A percentile compares a stretch with the other conserved stretches of the same genome.
Evolutionary conservation across 2,113 vertebrate genomes (phyloP).

Genomic region (Aphyosemion australe): DNA sequence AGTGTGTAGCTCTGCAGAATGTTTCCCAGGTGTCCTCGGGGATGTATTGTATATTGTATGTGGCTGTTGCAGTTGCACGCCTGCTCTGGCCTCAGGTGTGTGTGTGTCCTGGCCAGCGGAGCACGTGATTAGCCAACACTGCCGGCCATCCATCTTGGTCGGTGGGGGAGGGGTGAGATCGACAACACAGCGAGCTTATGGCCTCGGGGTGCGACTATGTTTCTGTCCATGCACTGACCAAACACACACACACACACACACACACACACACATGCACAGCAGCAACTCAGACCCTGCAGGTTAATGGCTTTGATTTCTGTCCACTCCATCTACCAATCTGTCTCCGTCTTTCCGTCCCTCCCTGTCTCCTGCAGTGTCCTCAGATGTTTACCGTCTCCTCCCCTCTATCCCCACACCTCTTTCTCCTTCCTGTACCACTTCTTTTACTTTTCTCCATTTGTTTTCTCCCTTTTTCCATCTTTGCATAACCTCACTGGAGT

Average conservation of each 20-base stretch:
- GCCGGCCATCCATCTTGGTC: slow-evolving; percentile 65
- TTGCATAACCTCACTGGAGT: slow-evolving; percentile 29
- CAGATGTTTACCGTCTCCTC: slow-evolving; percentile 44
- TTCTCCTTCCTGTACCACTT: slow-evolving; percentile 1
- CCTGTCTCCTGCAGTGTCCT: slow-evolving; percentile 42
- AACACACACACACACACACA: slow-evolving; percentile 23
- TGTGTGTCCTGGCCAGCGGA: slow-evolving; percentile 48
- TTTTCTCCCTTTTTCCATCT: slow-evolving; percentile 35
- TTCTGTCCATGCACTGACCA: slow-evolving; percentile 28
- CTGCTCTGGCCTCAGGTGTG: slow-evolving; percentile 45
- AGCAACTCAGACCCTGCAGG: slow-evolving; percentile 37
- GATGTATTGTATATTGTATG: background rate
- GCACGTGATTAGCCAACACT: slow-evolving; percentile 62
- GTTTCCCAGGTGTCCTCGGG: slow-evolving; percentile 19
- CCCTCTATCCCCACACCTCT: background rate
- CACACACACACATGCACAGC: slow-evolving; percentile 12
- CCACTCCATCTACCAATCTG: slow-evolving; percentile 32
- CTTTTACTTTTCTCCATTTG: slow-evolving; percentile 41
- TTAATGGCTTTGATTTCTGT: slow-evolving; percentile 62
- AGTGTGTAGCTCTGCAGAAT: background rate
- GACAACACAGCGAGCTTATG: slow-evolving; percentile 38
- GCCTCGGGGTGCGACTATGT: slow-evolving; percentile 33
- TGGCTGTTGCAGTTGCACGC: slow-evolving; percentile 35
- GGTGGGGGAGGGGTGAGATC: slow-evolving; percentile 37
- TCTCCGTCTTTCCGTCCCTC: slow-evolving; percentile 17